Base-by-base conservation (phyloP, 2,888 invertebrate genomes). In the Nomada hirtipes region DNA sequence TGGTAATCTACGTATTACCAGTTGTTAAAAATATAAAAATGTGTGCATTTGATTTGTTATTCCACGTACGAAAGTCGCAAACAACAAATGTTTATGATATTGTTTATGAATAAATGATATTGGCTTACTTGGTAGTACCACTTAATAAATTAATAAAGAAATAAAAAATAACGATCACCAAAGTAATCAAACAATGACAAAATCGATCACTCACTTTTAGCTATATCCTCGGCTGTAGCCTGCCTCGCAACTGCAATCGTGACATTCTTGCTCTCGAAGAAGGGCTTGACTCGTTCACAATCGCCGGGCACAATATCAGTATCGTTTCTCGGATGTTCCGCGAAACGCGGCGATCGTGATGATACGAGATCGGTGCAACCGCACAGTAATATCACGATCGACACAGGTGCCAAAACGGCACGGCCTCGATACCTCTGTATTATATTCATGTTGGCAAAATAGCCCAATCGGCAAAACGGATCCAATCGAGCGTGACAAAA, bases 221-320 rank as follows among this genome's bases (percentile, higher is more conserved):
- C 50, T 4, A 78, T 47, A 60, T 88, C 84, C 50, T 76, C 82
- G 55, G 83, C 64, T 9, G 83, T 26, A 4, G 74, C 53, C 70
- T 78, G 65, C 72, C 78, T 80, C 73, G 83, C 72, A 73, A 84
- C 68, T 23, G 57, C 63, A 15, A 89, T 76, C 64, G 89, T 89
- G 86, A 91, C 82, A 75, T 92, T 92, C 82, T 92, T 91, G 64
- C 87, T 87, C 67, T 91, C 90, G 84, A 92, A 91, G 76, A 92
- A 91, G 36, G 89, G 83, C 76, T 84, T 89, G 47, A 92, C 91
- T 26, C 83, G 86, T 20, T 91, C 87, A 75, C 91, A 91, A 72
- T 88, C 80, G 68, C 65, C 82, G 44, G 65, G 29, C 61, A 36
- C 9, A 18, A 60, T 70, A 20, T 63, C 86, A 73, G 82, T 82